Evolutionary conservation across 2,888 invertebrate genomes (phyloP).

Genomic region (Serrognathus titanus): DNA sequence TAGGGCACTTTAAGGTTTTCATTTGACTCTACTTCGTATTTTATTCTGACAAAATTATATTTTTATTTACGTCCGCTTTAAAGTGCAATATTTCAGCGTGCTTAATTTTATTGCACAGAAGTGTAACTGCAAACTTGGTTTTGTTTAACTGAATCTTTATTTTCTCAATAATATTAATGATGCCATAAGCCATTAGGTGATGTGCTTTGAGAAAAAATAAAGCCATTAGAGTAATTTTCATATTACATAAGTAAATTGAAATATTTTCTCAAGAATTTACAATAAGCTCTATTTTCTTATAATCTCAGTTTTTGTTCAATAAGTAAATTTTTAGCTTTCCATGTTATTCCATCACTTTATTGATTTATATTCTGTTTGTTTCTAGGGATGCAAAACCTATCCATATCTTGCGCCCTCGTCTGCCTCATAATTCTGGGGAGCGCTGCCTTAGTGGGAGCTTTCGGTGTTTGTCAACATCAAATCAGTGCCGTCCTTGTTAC

Average conservation of each 20-base stretch:
- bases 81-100: no score
- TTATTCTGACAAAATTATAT: no score
- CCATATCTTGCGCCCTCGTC: conserved; percentile 90
- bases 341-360: not conserved
- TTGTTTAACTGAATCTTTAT: no score
- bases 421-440: conserved; percentile 85
- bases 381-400: conserved; percentile 91
- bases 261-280: no score
- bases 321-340: not conserved
- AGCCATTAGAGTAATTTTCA: not conserved
- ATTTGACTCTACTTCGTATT: no score
- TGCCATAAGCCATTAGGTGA: not conserved
- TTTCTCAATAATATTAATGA: no score
- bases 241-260: no score
- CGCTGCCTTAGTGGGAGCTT: conserved; percentile 82
- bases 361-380: conserved; percentile 23
- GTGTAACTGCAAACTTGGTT: no score
- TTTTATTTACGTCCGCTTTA: no score
- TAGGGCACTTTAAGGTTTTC: no score
- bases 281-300: not conserved
- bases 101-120: no score
- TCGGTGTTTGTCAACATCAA: conserved; percentile 86
- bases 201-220: not conserved
- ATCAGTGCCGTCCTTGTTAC: conserved; percentile 92
- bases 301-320: not conserved